Evolutionary conservation across 2,113 vertebrate genomes (phyloP), one percentile per base, ranked within the genome.

Genomic region (Ovibos moschatus): DNA sequence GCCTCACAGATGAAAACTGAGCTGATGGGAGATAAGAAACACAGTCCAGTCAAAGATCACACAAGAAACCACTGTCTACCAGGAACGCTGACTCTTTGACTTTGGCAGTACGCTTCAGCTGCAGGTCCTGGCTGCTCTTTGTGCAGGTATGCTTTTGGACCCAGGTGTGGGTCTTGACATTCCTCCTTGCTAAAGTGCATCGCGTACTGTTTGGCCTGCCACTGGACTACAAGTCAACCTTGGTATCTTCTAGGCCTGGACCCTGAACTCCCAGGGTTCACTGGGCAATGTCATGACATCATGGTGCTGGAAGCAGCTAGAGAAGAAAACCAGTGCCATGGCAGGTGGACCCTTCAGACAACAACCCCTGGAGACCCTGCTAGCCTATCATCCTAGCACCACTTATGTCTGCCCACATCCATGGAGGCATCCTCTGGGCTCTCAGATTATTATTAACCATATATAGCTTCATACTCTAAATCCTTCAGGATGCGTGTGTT

Each of bases 121-220:
- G 3, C 11, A n/a, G 30, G n/a, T 58, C 50, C 28, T 21, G 0
- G 40, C n/a, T 55, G 71, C 90, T 71, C 12, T 47, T 47, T 13
- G 28, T 16, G 7, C 33, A n/a, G 13, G 28, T 53, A 14, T 21
- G 16, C n/a, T 67, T 87, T 58, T 1, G 8, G 36, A 36, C 2
- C 55, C 33, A 13, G 57, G 4, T 43, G 3, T 28, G 58, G 3
- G 23, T 28, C 36, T 67, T 67, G 13, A 12, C 5, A 21, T 36
- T 87, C 30, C 33, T 60, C 36, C 33, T 86, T 33, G 2, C 6
- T 30, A 30, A n/a, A 67, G 4, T 21, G 36, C 16, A 28, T 16
- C 2, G 0, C 3, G 12, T 17, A 47, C 15, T 57, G 2, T 57
- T 89, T 13, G 16, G 36, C 13, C 15, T n/a, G 58, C 7, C 51